A percentile compares a stretch with the other conserved stretches of the same genome.
Evolutionary conservation across 2,113 vertebrate genomes (phyloP).

Genomic region (Theristicus caerulescens): DNA sequence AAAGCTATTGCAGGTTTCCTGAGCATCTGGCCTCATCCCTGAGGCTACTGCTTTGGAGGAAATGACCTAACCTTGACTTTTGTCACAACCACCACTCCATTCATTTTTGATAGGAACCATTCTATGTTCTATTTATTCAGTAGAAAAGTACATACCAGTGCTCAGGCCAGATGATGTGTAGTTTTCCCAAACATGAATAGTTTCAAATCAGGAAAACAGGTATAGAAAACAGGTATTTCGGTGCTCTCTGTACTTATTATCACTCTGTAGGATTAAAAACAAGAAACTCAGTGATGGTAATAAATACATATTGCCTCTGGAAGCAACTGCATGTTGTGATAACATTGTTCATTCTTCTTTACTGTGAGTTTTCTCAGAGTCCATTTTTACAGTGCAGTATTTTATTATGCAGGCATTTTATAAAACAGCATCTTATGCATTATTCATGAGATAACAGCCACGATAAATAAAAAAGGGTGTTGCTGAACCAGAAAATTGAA

Average conservation of each 20-base stretch:
- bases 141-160: neutral
- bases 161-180: neutral
- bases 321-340: neutral
- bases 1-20: neutral
- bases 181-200: neutral
- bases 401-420: neutral
- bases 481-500: slow-evolving; percentile 25
- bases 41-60: neutral
- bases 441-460: neutral
- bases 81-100: neutral
- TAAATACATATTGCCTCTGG: neutral
- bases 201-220: neutral
- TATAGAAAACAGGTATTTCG: neutral
- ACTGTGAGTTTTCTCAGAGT: neutral
- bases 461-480: neutral
- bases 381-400: neutral
- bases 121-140: neutral
- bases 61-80: neutral
- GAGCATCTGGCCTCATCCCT: neutral
- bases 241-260: neutral
- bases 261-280: neutral
- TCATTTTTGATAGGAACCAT: neutral
- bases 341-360: neutral
- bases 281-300: neutral
- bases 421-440: neutral